phyloP scores from a whole-genome alignment of 2,797 vertebrate species.

The Lepidocolaptes lacrymiger region DNA sequence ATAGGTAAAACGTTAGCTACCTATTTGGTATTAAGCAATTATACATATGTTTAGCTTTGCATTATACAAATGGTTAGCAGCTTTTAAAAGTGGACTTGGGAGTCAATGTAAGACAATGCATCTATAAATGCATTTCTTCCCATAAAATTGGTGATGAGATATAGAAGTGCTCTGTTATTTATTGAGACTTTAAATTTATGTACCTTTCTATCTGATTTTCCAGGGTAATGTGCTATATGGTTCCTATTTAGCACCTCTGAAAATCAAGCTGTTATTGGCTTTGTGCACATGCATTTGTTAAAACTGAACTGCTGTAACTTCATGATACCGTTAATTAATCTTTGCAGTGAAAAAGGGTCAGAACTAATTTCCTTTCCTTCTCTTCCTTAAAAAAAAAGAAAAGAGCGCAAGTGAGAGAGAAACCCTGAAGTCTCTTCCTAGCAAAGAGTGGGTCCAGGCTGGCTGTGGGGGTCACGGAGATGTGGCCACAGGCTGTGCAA shows the following conservation, averaged over 20 bases:
- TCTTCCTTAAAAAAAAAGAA: neutral
- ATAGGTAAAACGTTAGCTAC: neutral
- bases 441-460: rapidly evolving
- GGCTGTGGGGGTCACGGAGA: too few species aligned
- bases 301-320: neutral
- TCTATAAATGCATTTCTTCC: neutral
- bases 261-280: neutral
- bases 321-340: neutral
- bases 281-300: rapidly evolving
- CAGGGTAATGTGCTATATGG: neutral
- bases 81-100: neutral
- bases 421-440: neutral
- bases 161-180: neutral
- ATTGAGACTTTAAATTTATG: neutral
- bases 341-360: neutral
- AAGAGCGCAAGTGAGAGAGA: too few species aligned
- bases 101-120: rapidly evolving
- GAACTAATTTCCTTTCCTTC: neutral
- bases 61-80: neutral
- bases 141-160: neutral
- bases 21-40: neutral
- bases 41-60: neutral
- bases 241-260: neutral
- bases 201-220: neutral
- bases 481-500: neutral